Base-by-base conservation (phyloP, 2,888 invertebrate species). In the Pheosia tremula region DNA sequence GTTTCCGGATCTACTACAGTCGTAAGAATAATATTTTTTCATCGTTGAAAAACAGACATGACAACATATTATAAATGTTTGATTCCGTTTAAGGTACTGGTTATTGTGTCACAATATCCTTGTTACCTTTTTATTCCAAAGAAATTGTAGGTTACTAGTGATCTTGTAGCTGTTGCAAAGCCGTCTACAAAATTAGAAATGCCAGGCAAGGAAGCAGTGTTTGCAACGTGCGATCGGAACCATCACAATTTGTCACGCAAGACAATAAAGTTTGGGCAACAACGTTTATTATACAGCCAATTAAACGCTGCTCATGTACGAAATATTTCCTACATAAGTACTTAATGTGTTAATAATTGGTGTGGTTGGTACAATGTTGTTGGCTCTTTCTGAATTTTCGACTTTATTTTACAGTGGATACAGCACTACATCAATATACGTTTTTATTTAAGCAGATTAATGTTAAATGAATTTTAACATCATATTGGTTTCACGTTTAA, bases 221-320 rank as follows among this genome's bases (percentile, higher is more conserved):
- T 71, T 67, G 76, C 73, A 78, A 81, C 67, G 66, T 65, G 68
- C 77, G 74, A 80, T 80, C 79, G 81, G 81, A 81, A 84, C 75
- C 69, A 78, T 77, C 70, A 82, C 77, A 82, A 82, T 84, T 78
- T 88, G 87, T 89, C 88, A 90, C 85, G 89, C 87, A 82, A 87
- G 77, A 79, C 68, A 72, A 74, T 63, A 74, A 60, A 73, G 79
- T 87, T 89, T 85, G 72, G 80, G 82, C 80, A 89, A 83, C 69
- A 74, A 38, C 54, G 64, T 70, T 75, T 71, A 64, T 64, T 58
- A 66, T 62, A 71, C 57, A 71, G 60, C 72, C 67, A 69, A 72
- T 76, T 78, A 71, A 75, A 71, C 69, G 67, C 62, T 58, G 67
- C 62, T 74, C 63, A 69, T 65, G 77, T 78, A 67, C 77, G 75